Evolutionary conservation across 2,113 vertebrate species (phyloP).

Genomic region (Lophotis ruficrista): DNA sequence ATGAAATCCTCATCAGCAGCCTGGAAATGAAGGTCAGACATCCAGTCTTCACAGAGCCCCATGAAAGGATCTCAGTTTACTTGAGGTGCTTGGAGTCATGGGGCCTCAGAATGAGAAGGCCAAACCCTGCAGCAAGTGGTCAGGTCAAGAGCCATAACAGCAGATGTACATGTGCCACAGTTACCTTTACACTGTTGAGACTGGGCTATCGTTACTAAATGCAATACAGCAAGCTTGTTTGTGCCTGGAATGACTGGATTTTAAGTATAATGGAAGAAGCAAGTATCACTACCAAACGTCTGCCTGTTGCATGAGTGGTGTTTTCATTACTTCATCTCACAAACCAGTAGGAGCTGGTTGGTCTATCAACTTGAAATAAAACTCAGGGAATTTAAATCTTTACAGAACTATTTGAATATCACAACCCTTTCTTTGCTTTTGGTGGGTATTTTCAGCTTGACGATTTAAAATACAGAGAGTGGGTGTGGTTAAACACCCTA

Average conservation of each 20-base stretch:
- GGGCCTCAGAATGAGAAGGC: background rate
- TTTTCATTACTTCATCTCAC: background rate
- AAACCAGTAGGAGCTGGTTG: background rate
- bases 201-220: background rate
- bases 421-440: background rate
- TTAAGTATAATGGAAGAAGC: background rate
- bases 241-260: background rate
- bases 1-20: background rate
- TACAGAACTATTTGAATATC: background rate
- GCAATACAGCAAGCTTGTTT: background rate
- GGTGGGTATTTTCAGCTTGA: background rate
- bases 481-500: background rate
- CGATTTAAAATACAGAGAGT: background rate
- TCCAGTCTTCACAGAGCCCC: background rate
- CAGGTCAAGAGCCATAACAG: background rate
- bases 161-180: background rate
- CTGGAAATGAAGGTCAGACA: background rate
- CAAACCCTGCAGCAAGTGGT: background rate
- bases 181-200: background rate
- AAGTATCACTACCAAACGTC: background rate
- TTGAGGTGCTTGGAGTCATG: background rate
- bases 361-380: background rate
- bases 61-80: background rate
- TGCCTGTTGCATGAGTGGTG: background rate
- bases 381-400: background rate